Evolutionary conservation across 2,113 vertebrate genomes (phyloP), one percentile per base, ranked within the genome.

Genomic region (Camelus dromedarius): DNA sequence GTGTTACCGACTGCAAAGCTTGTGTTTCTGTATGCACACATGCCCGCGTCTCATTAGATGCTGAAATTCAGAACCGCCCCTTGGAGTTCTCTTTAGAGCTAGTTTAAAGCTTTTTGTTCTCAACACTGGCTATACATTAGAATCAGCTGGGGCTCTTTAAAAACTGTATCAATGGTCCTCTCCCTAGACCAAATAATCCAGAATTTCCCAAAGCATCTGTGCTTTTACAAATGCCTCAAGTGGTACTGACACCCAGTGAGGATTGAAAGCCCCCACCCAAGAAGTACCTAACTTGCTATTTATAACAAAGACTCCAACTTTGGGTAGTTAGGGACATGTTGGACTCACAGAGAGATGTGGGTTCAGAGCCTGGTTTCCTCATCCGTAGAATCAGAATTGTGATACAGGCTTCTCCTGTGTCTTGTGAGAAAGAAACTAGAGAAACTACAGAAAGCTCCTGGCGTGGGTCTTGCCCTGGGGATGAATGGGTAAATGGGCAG

Each of bases 161-260:
- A 89, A 66, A 66, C 5, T 0, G 0, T 56, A 38, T 58, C 38
- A 18, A 14, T 83, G 60, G 22, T 46, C 38, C 76, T 77, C 35
- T 42, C 67, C 79, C 60, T 28, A 70, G 69, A 69, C n/a, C 83
- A 70, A 18, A 56, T 70, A 92, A 82, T 54, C 69, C 76, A 24
- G 76, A 62, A 88, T 91, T 86, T 86, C 58, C 66, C 56, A 72
- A 75, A 60, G 12, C 81, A 73, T 81, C 73, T 75, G 38, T 81
- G 70, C 67, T 79, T 93, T 89, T 32, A 46, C 83, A 89, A 62
- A 22, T 32, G 35, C 83, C 76, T 75, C 95, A 93, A 77, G 77
- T 76, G 48, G 64, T 12, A 28, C 0, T 3, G 16, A 35, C 18
- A 46, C n/a, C 60, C 69, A 24, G 16, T 10, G 70, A 84, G 90